phyloP scores from a whole-genome alignment of 2,113 vertebrate species.

The Colinus virginianus region DNA sequence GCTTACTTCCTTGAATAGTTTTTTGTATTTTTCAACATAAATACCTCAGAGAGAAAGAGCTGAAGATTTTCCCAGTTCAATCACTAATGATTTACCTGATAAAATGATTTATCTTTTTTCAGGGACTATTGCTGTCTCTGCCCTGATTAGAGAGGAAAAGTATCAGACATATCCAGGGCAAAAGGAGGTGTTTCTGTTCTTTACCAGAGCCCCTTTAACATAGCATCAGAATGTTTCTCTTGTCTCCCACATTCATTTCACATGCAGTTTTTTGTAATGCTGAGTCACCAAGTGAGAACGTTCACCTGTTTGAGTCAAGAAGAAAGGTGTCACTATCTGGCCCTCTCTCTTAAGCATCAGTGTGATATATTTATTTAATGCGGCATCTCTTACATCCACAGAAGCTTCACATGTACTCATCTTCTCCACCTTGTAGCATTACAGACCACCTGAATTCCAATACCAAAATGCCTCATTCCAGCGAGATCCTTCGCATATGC shows the following conservation, averaged over 20 bases:
- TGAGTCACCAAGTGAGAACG: not conserved
- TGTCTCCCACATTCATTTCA: not conserved
- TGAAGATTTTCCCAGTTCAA: not conserved
- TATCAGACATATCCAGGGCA: not conserved
- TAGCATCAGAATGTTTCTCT: not conserved
- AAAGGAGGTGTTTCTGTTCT: not conserved
- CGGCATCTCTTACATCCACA: not conserved
- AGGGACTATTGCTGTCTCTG: not conserved
- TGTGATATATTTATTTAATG: not conserved
- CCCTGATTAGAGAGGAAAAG: not conserved
- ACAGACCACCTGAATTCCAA: not conserved
- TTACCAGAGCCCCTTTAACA: not conserved
- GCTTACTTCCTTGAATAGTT: not conserved
- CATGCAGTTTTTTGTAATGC: not conserved
- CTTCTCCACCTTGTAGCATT: not conserved
- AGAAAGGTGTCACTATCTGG: not conserved
- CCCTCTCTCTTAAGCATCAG: not conserved
- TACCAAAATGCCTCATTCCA: slow-evolving; percentile 30
- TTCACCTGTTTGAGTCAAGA: not conserved
- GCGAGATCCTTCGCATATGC: slow-evolving; percentile 51
- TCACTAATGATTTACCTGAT: not conserved
- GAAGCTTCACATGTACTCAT: not conserved
- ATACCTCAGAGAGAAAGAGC: not conserved
- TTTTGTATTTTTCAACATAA: not conserved
- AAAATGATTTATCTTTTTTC: not conserved